These are phyloP conservation scores for Drosophila cracens DNA, from an alignment of 2,888 invertebrate genomes.

Conservation along the genomic window DNA sequence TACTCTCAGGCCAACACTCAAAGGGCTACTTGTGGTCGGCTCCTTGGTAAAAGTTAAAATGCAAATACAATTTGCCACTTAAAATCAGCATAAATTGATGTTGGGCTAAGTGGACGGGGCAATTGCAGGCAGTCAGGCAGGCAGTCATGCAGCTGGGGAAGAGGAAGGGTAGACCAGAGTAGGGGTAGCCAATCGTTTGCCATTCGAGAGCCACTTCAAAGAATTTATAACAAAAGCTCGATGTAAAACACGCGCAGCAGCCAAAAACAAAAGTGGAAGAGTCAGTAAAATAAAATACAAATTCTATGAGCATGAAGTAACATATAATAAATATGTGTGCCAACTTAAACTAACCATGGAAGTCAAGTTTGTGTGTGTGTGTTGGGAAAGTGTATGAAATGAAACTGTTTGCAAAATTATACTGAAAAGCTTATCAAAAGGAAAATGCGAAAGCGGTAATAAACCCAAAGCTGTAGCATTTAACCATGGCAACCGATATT, in stretches of 20 bases:
- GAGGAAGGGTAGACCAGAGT: neutral
- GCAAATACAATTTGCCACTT: conserved; percentile 81
- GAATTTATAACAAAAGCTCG: conserved; percentile 60
- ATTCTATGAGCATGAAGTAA: conserved; percentile 45
- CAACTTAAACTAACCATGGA: conserved; percentile 20
- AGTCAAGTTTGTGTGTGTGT: conserved; percentile 8
- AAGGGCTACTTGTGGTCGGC: conserved; percentile 70
- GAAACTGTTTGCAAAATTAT: conserved; percentile 16
- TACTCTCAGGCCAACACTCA: conserved; percentile 14
- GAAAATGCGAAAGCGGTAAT: conserved; percentile 10
- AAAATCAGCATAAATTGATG: conserved; percentile 72
- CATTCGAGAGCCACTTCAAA: conserved; percentile 66
- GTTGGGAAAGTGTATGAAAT: neutral
- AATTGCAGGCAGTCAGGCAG: neutral
- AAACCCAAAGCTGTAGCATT: conserved; percentile 1
- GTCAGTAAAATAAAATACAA: conserved; percentile 33
- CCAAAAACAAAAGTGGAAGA: conserved; percentile 20
- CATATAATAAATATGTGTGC: neutral
- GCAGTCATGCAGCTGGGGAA: neutral
- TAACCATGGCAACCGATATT: conserved; percentile 31
- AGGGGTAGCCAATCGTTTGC: conserved; percentile 41
- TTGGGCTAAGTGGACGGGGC: conserved; percentile 13
- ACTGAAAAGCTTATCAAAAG: conserved; percentile 34
- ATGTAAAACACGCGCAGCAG: conserved; percentile 5
- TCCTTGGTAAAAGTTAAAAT: conserved; percentile 65